Evolutionary conservation across 2,888 invertebrate species (phyloP).

Genomic region (Gnatocerus cornutus): DNA sequence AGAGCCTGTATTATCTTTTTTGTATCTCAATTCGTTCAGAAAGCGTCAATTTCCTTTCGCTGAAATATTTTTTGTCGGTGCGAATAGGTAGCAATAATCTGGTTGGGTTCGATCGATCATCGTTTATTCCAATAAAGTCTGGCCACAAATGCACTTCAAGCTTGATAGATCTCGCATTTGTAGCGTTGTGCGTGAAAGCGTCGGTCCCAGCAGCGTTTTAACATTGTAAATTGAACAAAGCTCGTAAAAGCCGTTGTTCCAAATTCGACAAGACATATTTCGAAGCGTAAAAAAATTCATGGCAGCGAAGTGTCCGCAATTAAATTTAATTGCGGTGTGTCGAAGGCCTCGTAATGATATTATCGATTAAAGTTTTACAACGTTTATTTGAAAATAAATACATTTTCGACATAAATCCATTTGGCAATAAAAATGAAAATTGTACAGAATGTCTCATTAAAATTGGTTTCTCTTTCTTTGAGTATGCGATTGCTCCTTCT

Average conservation of each 20-base stretch:
- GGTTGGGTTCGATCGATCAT: no score
- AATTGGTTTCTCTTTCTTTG: constrained; percentile 20
- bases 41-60: no score
- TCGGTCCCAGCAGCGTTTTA: no score
- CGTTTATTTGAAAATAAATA: constrained; percentile 53
- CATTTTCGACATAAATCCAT: constrained; percentile 45
- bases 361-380: constrained; percentile 43
- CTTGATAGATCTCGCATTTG: no score
- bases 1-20: no score
- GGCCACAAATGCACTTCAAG: no score
- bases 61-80: no score
- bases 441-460: constrained; percentile 17
- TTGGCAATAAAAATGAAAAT: constrained; percentile 31
- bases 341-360: constrained; percentile 11
- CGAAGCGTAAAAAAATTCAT: constrained; percentile 10
- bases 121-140: no score
- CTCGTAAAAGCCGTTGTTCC: constrained; percentile 1
- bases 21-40: no score
- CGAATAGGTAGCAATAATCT: no score
- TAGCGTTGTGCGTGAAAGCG: no score
- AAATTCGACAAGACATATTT: constrained; percentile 34
- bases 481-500: constrained; percentile 44
- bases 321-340: constrained; percentile 34
- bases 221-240: no score
- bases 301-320: constrained; percentile 13